Percentiles rank a stretch among this genome's conserved stretches.
These are phyloP conservation scores for Hemichromis elongatus DNA, from an alignment of 2,113 vertebrate genomes.

Conservation along the genomic window DNA sequence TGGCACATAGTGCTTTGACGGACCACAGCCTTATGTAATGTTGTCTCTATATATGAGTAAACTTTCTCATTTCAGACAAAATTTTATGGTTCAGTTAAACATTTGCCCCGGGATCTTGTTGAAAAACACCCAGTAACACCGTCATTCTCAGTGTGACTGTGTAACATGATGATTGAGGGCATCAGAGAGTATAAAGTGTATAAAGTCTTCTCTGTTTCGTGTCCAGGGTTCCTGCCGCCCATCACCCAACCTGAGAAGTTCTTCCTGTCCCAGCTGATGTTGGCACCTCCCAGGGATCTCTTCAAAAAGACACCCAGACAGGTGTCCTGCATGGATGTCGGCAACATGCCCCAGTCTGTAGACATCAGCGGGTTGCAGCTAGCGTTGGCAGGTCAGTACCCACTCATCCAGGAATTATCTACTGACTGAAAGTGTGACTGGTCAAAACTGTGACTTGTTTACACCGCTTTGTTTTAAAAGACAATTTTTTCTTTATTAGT, in stretches of 20 bases:
- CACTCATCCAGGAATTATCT: not conserved
- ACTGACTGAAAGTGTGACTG: not conserved
- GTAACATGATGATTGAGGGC: not conserved
- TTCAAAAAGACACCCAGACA: constrained; percentile 98
- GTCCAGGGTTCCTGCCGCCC: constrained; percentile 90
- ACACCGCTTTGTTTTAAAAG: not conserved
- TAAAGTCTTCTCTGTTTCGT: not conserved
- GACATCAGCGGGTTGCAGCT: constrained; percentile 97
- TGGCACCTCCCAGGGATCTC: constrained; percentile 92
- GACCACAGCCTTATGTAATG: not conserved
- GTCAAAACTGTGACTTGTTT: not conserved
- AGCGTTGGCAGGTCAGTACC: constrained; percentile 82
- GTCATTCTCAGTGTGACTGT: not conserved
- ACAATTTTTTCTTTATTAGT: not conserved
- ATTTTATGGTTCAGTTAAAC: not conserved
- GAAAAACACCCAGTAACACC: not conserved
- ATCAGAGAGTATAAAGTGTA: not conserved
- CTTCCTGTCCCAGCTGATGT: constrained; percentile 96
- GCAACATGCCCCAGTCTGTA: constrained; percentile 86
- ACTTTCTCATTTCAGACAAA: not conserved
- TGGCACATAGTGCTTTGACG: not conserved
- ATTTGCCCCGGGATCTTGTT: not conserved
- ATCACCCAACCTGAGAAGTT: constrained; percentile 97
- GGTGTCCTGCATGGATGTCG: constrained; percentile 91
- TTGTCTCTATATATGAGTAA: not conserved